phyloP scores from a whole-genome alignment of 2,797 vertebrate genomes.

The Semaprochilodus insignis region DNA sequence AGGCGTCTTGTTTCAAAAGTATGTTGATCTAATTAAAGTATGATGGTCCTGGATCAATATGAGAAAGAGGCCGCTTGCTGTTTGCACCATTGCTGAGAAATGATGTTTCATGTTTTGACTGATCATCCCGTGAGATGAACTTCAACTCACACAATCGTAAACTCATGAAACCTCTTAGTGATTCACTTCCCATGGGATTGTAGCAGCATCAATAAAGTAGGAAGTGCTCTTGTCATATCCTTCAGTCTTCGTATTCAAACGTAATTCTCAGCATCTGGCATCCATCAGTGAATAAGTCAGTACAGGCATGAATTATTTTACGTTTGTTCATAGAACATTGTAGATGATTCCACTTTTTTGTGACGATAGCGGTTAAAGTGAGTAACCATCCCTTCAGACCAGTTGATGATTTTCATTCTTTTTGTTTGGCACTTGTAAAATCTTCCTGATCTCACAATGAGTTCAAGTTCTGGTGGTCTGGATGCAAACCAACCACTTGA shows the following conservation, averaged over 20 bases:
- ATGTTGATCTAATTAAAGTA: background rate
- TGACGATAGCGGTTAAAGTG: background rate
- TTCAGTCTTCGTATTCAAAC: background rate
- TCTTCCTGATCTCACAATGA: background rate
- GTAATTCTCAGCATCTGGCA: background rate
- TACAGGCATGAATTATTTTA: background rate
- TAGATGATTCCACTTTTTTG: background rate
- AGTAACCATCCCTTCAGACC: background rate
- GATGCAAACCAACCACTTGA: too few relatives aligned
- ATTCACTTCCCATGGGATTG: background rate
- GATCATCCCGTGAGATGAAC: background rate
- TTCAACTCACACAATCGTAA: background rate
- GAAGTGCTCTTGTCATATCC: slow-evolving; percentile 15
- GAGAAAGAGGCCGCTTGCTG: background rate
- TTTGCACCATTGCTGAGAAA: background rate
- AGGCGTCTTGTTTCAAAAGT: background rate
- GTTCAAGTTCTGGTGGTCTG: too few relatives aligned
- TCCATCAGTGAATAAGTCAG: slow-evolving; percentile 13
- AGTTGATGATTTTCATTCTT: background rate
- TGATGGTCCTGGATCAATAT: background rate
- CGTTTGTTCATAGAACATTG: background rate
- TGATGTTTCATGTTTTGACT: background rate
- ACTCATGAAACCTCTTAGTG: background rate
- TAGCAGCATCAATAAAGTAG: background rate
- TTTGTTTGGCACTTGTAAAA: background rate